Percentiles rank a stretch among this genome's conserved stretches.
phyloP scores from a whole-genome alignment of 2,888 invertebrate species.

The Dinocampus coccinellae region DNA sequence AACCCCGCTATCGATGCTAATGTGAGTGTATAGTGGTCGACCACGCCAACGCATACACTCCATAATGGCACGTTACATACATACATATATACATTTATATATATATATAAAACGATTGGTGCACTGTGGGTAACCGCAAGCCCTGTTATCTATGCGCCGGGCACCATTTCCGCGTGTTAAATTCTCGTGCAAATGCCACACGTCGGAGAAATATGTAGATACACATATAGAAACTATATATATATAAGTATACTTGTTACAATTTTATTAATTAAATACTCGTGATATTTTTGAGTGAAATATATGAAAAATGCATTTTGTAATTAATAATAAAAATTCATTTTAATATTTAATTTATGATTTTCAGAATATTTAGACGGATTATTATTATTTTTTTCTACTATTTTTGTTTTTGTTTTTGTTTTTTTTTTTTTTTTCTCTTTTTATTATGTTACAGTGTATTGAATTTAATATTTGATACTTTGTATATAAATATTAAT shows the following conservation, averaged over 20 bases:
- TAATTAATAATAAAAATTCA: too few relatives aligned
- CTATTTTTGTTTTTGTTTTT: too few relatives aligned
- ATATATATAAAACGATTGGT: slow-evolving; percentile 34
- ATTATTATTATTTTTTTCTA: too few relatives aligned
- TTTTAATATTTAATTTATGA: too few relatives aligned
- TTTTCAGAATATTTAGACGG: too few relatives aligned
- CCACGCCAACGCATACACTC: slow-evolving; percentile 54
- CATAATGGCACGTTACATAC: slow-evolving; percentile 4
- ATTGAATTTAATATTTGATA: too few relatives aligned
- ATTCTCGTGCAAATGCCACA: slow-evolving; percentile 45
- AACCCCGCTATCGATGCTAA: slow-evolving; percentile 66
- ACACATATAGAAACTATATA: neutral
- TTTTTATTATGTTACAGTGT: too few relatives aligned
- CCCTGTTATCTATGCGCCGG: slow-evolving; percentile 59
- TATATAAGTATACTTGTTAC: neutral
- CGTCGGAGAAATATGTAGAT: slow-evolving; percentile 3
- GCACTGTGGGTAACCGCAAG: slow-evolving; percentile 48
- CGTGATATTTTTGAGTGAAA: too few relatives aligned
- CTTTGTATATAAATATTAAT: neutral
- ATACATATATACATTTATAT: slow-evolving; percentile 14
- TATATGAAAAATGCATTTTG: too few relatives aligned
- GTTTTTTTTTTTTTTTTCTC: too few relatives aligned
- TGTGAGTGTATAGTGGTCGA: slow-evolving; percentile 52
- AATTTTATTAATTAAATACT: neutral
- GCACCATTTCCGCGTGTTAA: slow-evolving; percentile 59